Base-by-base conservation (phyloP, 2,113 vertebrate species). In the Halcyon senegalensis region DNA sequence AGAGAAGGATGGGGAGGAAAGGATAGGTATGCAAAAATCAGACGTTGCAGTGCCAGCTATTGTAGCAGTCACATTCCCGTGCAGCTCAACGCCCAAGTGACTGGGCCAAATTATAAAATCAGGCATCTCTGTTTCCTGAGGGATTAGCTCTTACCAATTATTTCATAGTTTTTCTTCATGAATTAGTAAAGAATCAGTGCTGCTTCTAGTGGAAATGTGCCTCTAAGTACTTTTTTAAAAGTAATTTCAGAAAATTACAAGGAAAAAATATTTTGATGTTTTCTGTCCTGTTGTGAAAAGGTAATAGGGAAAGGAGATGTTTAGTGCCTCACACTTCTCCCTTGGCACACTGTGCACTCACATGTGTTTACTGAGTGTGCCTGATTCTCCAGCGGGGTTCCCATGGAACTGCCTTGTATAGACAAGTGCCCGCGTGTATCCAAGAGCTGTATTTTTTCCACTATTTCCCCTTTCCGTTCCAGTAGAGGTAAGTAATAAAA, bases 401-500 rank as follows among this genome's bases (percentile, higher is more conserved):
- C 79, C 24, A 3, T 39, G 63, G 79, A 93, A 53, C 51, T 83
- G 2, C 2, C 70, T 86, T 2, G 0, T 77, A 27, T 8, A 70
- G 68, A 55, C 46, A 80, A 51, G 48, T 83, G 64, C 37, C 63
- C 3, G 3, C 0, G 0, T 12, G 13, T 59, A 46, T 74, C 37
- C 0, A 0, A 88, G 78, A 85, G 16, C 66, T 58, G 46, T 60
- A 39, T 75, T 81, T 89, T 39, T 78, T 72, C 51, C 83, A 90
- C 20, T 95, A 14, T 89, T 84, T 89, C 86, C 13, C 33, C 81
- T 86, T 81, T 51, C 56, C 43, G 30, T 93, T 90, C 56, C 80
- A 89, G 28, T 80, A 93, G 62, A 91, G 41, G 75, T 81, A 90
- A 88, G 83, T 85, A 93, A 83, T 70, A 64, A 46, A 59, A n/a